phyloP scores from a whole-genome alignment of 2,113 vertebrate genomes.

The Chaenogobius annularis region DNA sequence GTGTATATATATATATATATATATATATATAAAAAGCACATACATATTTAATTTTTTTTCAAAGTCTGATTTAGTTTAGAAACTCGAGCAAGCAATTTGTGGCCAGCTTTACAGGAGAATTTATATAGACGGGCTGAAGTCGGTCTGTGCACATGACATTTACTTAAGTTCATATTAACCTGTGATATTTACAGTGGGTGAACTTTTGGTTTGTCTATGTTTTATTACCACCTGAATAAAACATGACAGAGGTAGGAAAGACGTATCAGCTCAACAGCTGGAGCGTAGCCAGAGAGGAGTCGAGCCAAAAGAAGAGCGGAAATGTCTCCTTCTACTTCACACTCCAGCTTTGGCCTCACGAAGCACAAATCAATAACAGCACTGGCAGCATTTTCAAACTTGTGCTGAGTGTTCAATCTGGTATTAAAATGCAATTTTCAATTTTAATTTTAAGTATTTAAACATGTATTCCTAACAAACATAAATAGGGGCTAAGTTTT shows the following conservation, averaged over 20 bases:
- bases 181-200: constrained; percentile 2
- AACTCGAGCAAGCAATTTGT: background rate
- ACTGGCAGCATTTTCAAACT: background rate
- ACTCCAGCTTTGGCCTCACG: background rate
- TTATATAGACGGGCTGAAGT: background rate
- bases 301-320: constrained; percentile 1
- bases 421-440: background rate
- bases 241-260: constrained; percentile 1
- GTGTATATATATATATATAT: no score
- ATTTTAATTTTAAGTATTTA: no score
- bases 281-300: background rate
- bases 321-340: constrained; percentile 3
- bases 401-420: constrained; percentile 1
- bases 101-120: background rate
- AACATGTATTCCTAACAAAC: background rate
- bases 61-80: background rate
- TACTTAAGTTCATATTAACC: constrained; percentile 1
- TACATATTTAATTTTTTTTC: no score
- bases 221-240: constrained; percentile 1
- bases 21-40: no score
- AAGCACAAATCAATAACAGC: background rate
- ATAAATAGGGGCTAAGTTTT: background rate
- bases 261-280: background rate
- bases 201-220: background rate
- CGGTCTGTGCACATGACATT: background rate